Conservation (phyloP, 37 sponge, comb jelly and placozoan species). For the Lycopodina hypogea region DNA sequence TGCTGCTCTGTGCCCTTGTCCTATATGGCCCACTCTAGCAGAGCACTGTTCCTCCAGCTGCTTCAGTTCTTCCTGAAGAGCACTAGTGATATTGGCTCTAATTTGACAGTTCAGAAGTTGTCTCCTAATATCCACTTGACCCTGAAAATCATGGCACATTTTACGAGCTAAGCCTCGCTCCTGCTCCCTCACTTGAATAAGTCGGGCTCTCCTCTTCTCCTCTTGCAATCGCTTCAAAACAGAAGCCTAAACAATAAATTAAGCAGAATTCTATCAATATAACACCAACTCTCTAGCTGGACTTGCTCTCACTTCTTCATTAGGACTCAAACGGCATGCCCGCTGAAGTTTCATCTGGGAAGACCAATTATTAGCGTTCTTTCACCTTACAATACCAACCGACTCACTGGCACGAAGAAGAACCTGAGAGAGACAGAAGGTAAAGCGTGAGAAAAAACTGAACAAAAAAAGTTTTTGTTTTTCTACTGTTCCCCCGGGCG, state of each 20-base stretch:
- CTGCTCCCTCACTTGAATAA: constrained; percentile 70
- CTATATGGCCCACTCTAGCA: constrained; percentile 9
- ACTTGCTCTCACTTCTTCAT: constrained; percentile 52
- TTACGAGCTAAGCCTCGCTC: constrained; percentile 42
- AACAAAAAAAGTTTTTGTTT: too few species aligned
- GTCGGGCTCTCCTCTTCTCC: constrained; percentile 42
- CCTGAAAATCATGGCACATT: constrained; percentile 16
- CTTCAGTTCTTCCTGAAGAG: constrained; percentile 28
- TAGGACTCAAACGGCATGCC: constrained; percentile 57
- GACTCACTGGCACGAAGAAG: too few species aligned
- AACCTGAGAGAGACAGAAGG: too few species aligned
- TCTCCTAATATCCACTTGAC: constrained; percentile 30
- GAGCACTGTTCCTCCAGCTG: constrained; percentile 36
- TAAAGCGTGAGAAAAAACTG: too few species aligned
- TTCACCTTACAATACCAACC: too few species aligned
- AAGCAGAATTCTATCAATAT: neutral
- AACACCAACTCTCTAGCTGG: too few species aligned
- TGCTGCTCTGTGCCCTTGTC: constrained; percentile 52
- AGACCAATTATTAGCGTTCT: neutral
- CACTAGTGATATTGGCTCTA: constrained; percentile 7
- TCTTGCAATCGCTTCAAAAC: constrained; percentile 35
- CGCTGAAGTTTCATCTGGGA: neutral
- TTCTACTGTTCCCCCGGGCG: too few species aligned
- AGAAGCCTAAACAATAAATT: constrained; percentile 26
- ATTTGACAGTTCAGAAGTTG: constrained; percentile 32